Percentiles rank a stretch among this genome's conserved stretches.
phyloP scores from a whole-genome alignment of 2,113 vertebrate species.

The Alces alces region DNA sequence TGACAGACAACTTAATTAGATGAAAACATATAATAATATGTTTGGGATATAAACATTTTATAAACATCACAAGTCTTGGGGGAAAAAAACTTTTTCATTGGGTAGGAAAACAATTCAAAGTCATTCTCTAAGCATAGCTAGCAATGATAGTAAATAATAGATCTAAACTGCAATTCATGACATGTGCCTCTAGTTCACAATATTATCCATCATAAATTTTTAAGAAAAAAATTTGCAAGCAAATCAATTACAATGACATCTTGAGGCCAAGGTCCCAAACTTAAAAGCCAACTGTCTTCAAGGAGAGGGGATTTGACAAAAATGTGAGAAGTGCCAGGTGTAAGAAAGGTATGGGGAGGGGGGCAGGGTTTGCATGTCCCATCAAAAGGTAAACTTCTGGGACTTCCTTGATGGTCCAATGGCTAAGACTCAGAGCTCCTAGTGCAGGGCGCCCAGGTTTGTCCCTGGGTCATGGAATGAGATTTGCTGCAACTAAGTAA shows the following conservation, averaged over 20 bases:
- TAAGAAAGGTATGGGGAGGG: not conserved
- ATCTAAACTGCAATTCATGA: not conserved
- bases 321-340: not conserved
- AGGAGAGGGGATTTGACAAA: not conserved
- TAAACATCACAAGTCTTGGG: not conserved
- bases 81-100: not conserved
- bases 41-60: not conserved
- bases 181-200: not conserved
- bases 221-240: slow-evolving; percentile 19
- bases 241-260: not conserved
- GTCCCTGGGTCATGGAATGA: not conserved
- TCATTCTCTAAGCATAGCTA: not conserved
- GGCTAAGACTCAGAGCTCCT: not conserved
- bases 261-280: not conserved
- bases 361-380: not conserved
- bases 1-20: slow-evolving; percentile 24
- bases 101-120: slow-evolving; percentile 4
- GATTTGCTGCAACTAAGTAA: not conserved
- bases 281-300: slow-evolving; percentile 21
- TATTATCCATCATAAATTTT: not conserved
- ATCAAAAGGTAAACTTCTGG: not conserved
- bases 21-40: not conserved
- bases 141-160: not conserved
- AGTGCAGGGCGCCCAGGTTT: not conserved
- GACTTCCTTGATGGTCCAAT: not conserved